phyloP scores from a whole-genome alignment of 2,113 vertebrate genomes.

The Narcine bancroftii region DNA sequence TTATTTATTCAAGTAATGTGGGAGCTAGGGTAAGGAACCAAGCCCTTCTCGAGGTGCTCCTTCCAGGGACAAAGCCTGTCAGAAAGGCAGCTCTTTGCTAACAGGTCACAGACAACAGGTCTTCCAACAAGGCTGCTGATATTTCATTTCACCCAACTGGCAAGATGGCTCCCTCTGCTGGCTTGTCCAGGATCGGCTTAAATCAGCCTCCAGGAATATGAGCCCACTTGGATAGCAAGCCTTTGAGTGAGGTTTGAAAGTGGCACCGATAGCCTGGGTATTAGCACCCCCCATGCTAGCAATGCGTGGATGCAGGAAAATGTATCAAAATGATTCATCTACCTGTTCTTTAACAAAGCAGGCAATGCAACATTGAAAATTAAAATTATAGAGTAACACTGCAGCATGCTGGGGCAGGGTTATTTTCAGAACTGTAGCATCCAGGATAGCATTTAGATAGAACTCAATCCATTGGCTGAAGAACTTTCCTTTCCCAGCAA shows the following conservation, averaged over 20 bases:
- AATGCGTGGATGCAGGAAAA: neutral
- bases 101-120: too few relatives aligned
- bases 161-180: conserved; percentile 15
- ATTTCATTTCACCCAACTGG: neutral
- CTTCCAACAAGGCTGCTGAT: neutral
- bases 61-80: neutral
- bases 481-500: too few relatives aligned
- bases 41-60: too few relatives aligned
- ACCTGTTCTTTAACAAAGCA: neutral
- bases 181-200: neutral
- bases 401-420: neutral
- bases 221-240: neutral
- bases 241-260: neutral
- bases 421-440: neutral
- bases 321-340: neutral
- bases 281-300: neutral
- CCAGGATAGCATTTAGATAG: neutral
- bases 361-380: neutral
- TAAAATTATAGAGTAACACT: too few relatives aligned
- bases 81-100: neutral
- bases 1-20: neutral
- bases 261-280: too few relatives aligned
- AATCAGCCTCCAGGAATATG: neutral
- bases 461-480: neutral
- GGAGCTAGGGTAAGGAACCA: neutral